Conservation (phyloP, 92 coral and sea anemone species). For the Blastomussa wellsi region DNA sequence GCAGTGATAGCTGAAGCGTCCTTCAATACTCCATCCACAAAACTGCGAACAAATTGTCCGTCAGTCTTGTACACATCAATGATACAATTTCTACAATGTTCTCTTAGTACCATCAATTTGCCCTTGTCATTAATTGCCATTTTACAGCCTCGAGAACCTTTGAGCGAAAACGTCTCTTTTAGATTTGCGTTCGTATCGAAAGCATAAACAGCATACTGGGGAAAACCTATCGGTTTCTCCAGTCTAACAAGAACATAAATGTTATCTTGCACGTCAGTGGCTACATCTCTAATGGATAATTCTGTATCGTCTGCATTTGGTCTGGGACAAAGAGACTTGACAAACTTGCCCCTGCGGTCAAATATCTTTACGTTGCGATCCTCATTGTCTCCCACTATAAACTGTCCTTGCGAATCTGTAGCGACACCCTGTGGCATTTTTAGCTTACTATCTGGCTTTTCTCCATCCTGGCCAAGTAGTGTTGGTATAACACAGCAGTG, state of each 20-base stretch:
- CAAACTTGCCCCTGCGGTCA: conserved; percentile 41
- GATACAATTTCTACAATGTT: neutral
- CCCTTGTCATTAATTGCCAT: conserved; percentile 24
- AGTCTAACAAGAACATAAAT: conserved; percentile 18
- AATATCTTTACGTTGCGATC: conserved; percentile 39
- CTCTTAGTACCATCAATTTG: conserved; percentile 16
- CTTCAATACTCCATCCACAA: conserved; percentile 16
- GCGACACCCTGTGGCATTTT: neutral
- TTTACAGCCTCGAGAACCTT: neutral
- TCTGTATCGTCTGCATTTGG: neutral
- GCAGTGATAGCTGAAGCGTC: conserved; percentile 14
- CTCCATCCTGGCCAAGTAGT: neutral
- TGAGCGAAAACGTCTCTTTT: neutral
- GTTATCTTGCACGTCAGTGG: conserved; percentile 21
- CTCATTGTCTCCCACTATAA: conserved; percentile 3
- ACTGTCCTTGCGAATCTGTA: neutral
- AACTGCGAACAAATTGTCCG: conserved; percentile 36
- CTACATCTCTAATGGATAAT: neutral
- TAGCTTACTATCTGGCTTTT: neutral
- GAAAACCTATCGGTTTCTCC: neutral
- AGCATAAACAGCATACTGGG: neutral
- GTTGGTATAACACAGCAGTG: neutral
- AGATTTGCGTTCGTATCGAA: neutral
- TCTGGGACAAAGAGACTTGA: conserved; percentile 9
- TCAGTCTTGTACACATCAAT: conserved; percentile 31